These are phyloP conservation scores for Zoanthus sociatus DNA, from an alignment of 92 coral and sea anemone genomes.

Conservation along the genomic window DNA sequence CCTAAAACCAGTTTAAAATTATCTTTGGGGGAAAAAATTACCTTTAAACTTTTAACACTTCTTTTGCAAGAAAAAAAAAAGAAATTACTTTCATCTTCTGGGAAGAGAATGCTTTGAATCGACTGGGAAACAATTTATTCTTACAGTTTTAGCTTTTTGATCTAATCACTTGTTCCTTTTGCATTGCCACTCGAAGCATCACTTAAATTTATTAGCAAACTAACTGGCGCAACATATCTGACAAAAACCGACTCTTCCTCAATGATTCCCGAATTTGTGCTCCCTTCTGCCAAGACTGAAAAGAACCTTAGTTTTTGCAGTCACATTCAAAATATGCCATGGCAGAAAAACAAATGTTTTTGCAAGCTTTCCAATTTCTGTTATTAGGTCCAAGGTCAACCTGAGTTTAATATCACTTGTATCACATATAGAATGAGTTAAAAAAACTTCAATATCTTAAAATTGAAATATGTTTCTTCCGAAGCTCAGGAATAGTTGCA, in stretches of 20 bases:
- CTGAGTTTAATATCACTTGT: too few species aligned
- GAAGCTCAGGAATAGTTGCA: neutral
- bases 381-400: slow-evolving; percentile 36
- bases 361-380: neutral
- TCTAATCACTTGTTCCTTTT: slow-evolving; percentile 25
- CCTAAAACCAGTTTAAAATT: slow-evolving; percentile 1
- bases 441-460: too few species aligned
- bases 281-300: slow-evolving; percentile 44
- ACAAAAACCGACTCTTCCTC: slow-evolving; percentile 50
- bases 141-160: neutral
- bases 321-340: slow-evolving; percentile 14
- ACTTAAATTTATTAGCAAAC: slow-evolving; percentile 20
- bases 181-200: neutral
- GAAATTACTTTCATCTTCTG: neutral
- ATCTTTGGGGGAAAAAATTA: slow-evolving; percentile 35
- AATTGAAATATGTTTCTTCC: slow-evolving; percentile 39
- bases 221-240: slow-evolving; percentile 27
- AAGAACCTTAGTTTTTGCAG: slow-evolving; percentile 24
- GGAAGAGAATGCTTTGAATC: neutral
- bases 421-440: too few species aligned
- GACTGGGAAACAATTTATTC: neutral
- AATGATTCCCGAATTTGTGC: slow-evolving; percentile 34
- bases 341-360: slow-evolving; percentile 36
- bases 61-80: neutral
- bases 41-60: neutral